Evolutionary conservation across 2,888 invertebrate genomes (phyloP).

Genomic region (Minunthozetes semirufus): DNA sequence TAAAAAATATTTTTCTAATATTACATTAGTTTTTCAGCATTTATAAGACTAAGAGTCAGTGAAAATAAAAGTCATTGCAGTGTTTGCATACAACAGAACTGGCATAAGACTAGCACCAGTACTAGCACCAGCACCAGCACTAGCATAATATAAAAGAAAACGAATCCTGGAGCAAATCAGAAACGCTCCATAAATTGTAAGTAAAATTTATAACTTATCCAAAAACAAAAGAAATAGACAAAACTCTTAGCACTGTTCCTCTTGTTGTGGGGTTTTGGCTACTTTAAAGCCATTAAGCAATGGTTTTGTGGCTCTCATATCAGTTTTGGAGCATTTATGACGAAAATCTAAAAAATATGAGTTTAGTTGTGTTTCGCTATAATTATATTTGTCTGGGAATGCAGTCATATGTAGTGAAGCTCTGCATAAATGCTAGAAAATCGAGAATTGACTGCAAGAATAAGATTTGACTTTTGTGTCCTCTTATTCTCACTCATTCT

Average conservation of each 20-base stretch:
- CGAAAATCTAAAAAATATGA: slow-evolving; percentile 21
- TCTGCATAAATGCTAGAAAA: not conserved
- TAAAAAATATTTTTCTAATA: slow-evolving; percentile 4
- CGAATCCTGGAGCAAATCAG: not conserved
- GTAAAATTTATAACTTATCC: slow-evolving; percentile 1
- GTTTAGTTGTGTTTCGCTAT: not conserved
- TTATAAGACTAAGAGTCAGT: not conserved
- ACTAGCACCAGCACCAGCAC: not conserved
- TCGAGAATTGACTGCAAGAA: not conserved
- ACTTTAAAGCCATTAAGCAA: not conserved
- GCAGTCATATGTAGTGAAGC: not conserved
- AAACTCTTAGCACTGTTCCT: not conserved
- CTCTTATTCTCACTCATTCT: slow-evolving; percentile 7
- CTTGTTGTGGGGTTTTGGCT: not conserved
- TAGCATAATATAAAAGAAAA: not conserved
- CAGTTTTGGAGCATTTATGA: slow-evolving; percentile 21
- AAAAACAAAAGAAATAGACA: slow-evolving; percentile 11
- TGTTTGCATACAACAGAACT: not conserved
- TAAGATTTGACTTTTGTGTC: not conserved
- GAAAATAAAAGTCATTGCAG: too few species aligned
- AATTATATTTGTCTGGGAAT: slow-evolving; percentile 23
- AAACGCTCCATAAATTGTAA: slow-evolving; percentile 14
- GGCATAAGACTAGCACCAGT: not conserved
- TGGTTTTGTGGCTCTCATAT: not conserved
- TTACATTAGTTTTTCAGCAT: not conserved